Conservation (phyloP, 2,888 invertebrate genomes). For the Phymatocera aterrima region DNA sequence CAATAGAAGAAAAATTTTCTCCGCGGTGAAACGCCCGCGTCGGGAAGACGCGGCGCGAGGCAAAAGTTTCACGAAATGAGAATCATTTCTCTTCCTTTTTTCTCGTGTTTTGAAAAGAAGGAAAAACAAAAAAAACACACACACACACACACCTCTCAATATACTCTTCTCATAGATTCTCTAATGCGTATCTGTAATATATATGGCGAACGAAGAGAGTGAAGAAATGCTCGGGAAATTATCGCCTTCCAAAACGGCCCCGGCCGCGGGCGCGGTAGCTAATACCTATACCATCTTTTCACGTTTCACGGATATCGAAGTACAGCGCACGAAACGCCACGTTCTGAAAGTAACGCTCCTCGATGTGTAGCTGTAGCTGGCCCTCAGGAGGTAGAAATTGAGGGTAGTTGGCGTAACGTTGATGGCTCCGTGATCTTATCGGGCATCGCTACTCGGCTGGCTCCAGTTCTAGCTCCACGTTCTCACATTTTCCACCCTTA, state of each 20-base stretch:
- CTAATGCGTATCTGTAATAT: no score
- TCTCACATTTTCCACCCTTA: not conserved
- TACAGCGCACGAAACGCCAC: not conserved
- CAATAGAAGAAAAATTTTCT: no score
- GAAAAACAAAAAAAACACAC: no score
- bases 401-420: constrained; percentile 25
- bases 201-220: no score
- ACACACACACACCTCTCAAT: no score
- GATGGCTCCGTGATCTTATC: constrained; percentile 41
- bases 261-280: not conserved
- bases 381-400: constrained; percentile 17
- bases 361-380: constrained; percentile 7
- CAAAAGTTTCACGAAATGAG: no score
- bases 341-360: not conserved
- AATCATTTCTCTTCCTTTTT: no score
- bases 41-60: no score
- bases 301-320: not conserved
- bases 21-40: not conserved
- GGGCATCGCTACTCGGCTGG: constrained; percentile 10
- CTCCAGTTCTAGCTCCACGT: constrained; percentile 1
- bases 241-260: no score
- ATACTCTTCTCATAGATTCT: no score
- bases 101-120: no score
- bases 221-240: no score
- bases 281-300: not conserved